Conservation (phyloP, 2,113 vertebrate genomes). For the Thalassoma bifasciatum region DNA sequence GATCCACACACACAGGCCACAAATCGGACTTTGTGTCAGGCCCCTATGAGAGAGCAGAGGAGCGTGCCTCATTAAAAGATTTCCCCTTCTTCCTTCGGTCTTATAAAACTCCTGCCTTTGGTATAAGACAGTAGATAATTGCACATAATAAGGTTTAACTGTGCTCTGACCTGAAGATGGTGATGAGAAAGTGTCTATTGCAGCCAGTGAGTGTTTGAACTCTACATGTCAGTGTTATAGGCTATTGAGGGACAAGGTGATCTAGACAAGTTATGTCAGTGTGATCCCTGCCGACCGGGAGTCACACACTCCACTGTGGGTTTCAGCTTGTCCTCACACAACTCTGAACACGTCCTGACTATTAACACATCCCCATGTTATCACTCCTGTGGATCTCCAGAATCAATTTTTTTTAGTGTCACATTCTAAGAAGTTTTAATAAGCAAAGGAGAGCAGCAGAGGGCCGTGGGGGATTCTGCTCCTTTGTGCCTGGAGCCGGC, state of each 20-base stretch:
- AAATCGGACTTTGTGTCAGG: neutral
- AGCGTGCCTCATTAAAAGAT: slow-evolving; percentile 23
- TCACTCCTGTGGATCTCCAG: slow-evolving; percentile 44
- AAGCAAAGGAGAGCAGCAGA: slow-evolving; percentile 43
- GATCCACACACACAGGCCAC: neutral
- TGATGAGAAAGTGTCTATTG: too few species aligned
- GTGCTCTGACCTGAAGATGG: slow-evolving; percentile 72
- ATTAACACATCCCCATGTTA: slow-evolving; percentile 45
- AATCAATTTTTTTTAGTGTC: slow-evolving; percentile 54
- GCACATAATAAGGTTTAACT: slow-evolving; percentile 73
- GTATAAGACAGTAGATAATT: slow-evolving; percentile 62
- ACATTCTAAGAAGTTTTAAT: slow-evolving; percentile 55
- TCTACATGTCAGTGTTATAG: slow-evolving; percentile 1
- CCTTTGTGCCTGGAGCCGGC: slow-evolving; percentile 41
- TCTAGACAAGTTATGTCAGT: slow-evolving; percentile 13
- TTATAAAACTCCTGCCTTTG: slow-evolving; percentile 53
- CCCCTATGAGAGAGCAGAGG: neutral
- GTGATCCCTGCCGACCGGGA: slow-evolving; percentile 24
- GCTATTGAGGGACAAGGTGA: slow-evolving; percentile 17
- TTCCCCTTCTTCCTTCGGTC: neutral
- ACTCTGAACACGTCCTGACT: slow-evolving; percentile 9
- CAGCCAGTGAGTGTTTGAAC: slow-evolving; percentile 5
- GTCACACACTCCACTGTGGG: slow-evolving; percentile 2
- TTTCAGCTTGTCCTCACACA: slow-evolving; percentile 26
- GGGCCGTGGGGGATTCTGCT: slow-evolving; percentile 49